phyloP scores from a whole-genome alignment of 1,140 invertebrate species.

The Plodia interpunctella region DNA sequence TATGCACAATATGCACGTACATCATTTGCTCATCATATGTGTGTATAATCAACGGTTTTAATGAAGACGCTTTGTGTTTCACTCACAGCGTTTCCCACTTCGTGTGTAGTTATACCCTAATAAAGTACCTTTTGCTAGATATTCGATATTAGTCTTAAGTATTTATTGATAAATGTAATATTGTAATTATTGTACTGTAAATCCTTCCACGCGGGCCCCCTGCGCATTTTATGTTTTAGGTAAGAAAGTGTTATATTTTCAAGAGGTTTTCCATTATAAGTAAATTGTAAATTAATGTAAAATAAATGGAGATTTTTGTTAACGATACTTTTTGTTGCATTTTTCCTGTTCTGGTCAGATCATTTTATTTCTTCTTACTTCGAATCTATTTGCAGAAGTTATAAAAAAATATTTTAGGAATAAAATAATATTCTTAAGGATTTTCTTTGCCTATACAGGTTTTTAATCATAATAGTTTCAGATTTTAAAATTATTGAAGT shows the following conservation, averaged over 20 bases:
- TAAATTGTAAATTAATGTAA: constrained; percentile 75
- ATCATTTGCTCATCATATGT: no score
- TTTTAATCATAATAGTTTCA: no score
- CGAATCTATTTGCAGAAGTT: no score
- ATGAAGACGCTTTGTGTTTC: constrained; percentile 38
- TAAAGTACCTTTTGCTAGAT: constrained; percentile 67
- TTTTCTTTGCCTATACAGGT: no score
- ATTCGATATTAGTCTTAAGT: constrained; percentile 56
- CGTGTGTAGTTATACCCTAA: constrained; percentile 47
- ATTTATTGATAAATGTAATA: constrained; percentile 67
- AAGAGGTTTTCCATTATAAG: constrained; percentile 54
- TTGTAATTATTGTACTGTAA: constrained; percentile 51
- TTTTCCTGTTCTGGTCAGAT: constrained; percentile 1
- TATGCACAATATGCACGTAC: no score
- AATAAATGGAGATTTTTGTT: constrained; percentile 75
- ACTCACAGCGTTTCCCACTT: constrained; percentile 53
- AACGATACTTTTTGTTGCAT: constrained; percentile 38
- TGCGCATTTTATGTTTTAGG: constrained; percentile 15
- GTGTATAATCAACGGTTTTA: background rate
- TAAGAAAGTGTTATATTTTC: constrained; percentile 62
- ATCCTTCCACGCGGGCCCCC: constrained; percentile 30
- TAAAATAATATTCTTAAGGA: no score
- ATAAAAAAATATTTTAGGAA: no score
- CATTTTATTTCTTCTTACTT: no score
- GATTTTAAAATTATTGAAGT: no score